Conservation (phyloP, 1,140 invertebrate species). For the Pinna nobilis region DNA sequence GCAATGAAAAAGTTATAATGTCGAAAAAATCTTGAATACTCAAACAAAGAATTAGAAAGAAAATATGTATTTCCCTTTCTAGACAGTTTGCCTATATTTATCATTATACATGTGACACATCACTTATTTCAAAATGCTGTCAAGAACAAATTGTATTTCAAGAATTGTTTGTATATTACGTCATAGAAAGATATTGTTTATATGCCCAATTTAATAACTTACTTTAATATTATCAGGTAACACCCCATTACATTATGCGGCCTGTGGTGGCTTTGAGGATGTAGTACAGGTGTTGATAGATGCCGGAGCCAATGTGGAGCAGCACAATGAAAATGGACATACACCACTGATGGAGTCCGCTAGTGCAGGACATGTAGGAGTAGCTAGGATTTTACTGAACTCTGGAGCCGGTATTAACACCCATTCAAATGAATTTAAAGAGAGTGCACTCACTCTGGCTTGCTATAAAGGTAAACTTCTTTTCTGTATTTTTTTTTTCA, state of each 20-base stretch:
- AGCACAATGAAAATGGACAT: slow-evolving; percentile 99
- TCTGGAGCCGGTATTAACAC: slow-evolving; percentile 98
- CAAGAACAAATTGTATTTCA: no score
- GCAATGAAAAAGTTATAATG: no score
- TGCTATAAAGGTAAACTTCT: slow-evolving; percentile 91
- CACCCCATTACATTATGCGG: slow-evolving; percentile 98
- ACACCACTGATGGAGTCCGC: slow-evolving; percentile 99
- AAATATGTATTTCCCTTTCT: no score
- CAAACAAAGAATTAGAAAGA: no score
- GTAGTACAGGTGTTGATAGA: slow-evolving; percentile 91
- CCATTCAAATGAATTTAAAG: slow-evolving; percentile 99
- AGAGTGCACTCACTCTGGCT: slow-evolving; percentile 89
- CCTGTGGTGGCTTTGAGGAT: slow-evolving; percentile 95
- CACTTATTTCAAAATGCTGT: no score
- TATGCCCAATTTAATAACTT: neutral
- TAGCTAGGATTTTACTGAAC: slow-evolving; percentile 93
- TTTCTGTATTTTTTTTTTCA: neutral
- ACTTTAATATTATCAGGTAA: slow-evolving; percentile 80
- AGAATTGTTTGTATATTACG: no score
- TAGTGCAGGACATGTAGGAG: slow-evolving; percentile 95
- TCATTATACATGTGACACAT: no score
- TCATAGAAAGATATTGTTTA: no score
- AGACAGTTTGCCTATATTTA: no score
- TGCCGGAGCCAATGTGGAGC: slow-evolving; percentile 95
- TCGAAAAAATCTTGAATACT: no score